phyloP scores from a whole-genome alignment of 2,888 invertebrate genomes.

The Diloba caeruleocephala region DNA sequence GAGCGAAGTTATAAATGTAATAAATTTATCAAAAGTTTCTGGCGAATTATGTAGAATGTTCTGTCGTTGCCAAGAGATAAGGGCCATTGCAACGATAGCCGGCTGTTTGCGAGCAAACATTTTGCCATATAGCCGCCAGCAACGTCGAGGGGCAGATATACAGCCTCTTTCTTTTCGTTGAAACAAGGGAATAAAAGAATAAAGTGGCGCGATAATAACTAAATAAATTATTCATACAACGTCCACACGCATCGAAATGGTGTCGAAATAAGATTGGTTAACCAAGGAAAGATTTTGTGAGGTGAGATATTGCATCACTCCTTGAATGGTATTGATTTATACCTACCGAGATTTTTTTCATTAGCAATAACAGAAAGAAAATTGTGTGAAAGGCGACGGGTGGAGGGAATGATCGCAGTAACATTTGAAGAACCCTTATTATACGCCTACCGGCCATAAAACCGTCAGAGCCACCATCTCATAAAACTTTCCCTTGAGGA shows the following conservation, averaged over 20 bases:
- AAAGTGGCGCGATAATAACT: conserved; percentile 69
- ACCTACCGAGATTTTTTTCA: conserved; percentile 53
- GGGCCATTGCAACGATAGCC: conserved; percentile 59
- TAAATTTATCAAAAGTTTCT: conserved; percentile 61
- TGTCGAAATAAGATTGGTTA: conserved; percentile 74
- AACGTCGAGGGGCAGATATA: conserved; percentile 50
- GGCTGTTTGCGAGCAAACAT: conserved; percentile 63
- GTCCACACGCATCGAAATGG: conserved; percentile 64
- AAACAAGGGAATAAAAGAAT: conserved; percentile 65
- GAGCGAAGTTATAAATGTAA: conserved; percentile 56
- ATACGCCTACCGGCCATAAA: conserved; percentile 75
- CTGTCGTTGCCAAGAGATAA: conserved; percentile 67
- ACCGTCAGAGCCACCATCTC: conserved; percentile 74
- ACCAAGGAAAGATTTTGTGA: conserved; percentile 63
- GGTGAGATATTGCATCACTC: conserved; percentile 52
- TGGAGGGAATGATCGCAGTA: conserved; percentile 67
- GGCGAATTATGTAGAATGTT: conserved; percentile 39
- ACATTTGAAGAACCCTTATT: conserved; percentile 72
- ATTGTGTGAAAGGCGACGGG: conserved; percentile 64
- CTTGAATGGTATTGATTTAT: conserved; percentile 49
- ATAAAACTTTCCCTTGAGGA: conserved; percentile 76
- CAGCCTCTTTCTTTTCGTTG: conserved; percentile 57
- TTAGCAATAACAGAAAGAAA: conserved; percentile 58
- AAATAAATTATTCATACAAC: conserved; percentile 79
- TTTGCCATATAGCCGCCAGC: conserved; percentile 56